phyloP scores from a whole-genome alignment of 1,140 invertebrate genomes.

The Dinoponera quadriceps region DNA sequence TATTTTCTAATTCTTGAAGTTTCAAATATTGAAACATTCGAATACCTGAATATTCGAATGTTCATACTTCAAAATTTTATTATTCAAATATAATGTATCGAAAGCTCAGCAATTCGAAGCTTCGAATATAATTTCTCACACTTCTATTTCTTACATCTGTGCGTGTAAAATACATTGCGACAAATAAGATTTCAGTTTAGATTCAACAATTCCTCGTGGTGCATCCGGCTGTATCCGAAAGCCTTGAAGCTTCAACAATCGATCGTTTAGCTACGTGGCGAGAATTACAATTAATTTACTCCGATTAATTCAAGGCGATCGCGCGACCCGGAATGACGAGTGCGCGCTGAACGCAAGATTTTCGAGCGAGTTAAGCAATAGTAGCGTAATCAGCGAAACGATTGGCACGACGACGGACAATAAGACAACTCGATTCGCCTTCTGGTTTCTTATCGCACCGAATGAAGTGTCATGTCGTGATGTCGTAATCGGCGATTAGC shows the following conservation, averaged over 20 bases:
- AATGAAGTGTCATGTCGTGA: neutral
- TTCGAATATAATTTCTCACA: constrained; percentile 1
- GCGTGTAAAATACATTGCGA: neutral
- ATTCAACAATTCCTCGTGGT: neutral
- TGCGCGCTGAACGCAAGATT: neutral
- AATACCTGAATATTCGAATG: no score
- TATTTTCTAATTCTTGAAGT: no score
- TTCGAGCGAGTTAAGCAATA: constrained; percentile 21
- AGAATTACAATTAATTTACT: constrained; percentile 46
- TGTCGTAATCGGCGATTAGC: constrained; percentile 2
- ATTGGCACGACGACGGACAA: constrained; percentile 32
- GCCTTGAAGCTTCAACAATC: neutral
- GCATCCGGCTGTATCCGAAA: neutral
- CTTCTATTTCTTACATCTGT: no score
- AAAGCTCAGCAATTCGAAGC: no score
- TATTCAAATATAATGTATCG: no score
- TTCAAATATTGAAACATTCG: no score
- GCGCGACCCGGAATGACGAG: neutral
- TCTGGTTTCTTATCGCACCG: constrained; percentile 72
- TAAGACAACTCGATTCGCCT: constrained; percentile 65
- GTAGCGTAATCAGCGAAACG: constrained; percentile 17
- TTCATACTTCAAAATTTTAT: no score
- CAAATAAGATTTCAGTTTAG: neutral
- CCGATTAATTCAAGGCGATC: constrained; percentile 22
- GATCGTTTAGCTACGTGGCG: neutral